Evolutionary conservation across 2,888 invertebrate genomes (phyloP).

Genomic region (Scaptomyza tumidula): DNA sequence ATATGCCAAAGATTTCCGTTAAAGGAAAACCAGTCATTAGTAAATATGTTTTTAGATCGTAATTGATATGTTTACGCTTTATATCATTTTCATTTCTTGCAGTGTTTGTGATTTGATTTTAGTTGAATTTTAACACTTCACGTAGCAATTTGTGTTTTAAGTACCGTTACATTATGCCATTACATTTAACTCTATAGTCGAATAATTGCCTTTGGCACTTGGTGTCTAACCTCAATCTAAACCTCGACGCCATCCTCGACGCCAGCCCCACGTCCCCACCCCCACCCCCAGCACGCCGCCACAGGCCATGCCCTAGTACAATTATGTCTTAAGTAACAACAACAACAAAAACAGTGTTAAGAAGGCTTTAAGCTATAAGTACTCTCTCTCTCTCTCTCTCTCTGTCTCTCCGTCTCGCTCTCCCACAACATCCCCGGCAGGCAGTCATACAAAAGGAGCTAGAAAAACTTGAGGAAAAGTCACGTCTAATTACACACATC

Average conservation of each 20-base stretch:
- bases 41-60: background rate
- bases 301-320: constrained; percentile 57
- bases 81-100: background rate
- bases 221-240: constrained; percentile 62
- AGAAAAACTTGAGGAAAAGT: constrained; percentile 77
- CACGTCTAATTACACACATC: constrained; percentile 80
- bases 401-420: background rate
- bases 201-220: constrained; percentile 60
- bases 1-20: constrained; percentile 62
- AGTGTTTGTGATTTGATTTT: background rate
- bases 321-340: constrained; percentile 62
- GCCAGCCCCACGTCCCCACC: background rate
- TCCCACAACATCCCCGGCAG: background rate
- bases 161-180: constrained; percentile 37
- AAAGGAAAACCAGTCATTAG: background rate
- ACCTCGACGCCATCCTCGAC: constrained; percentile 10
- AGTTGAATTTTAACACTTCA: constrained; percentile 1
- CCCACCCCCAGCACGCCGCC: constrained; percentile 6
- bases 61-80: background rate
- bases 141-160: constrained; percentile 1
- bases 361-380: constrained; percentile 65
- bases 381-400: background rate
- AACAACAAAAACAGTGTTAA: constrained; percentile 61
- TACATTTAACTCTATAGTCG: constrained; percentile 37
- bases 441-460: constrained; percentile 35